Evolutionary conservation across 2,888 invertebrate genomes (phyloP).

Genomic region (Onthophagus sagittarius): DNA sequence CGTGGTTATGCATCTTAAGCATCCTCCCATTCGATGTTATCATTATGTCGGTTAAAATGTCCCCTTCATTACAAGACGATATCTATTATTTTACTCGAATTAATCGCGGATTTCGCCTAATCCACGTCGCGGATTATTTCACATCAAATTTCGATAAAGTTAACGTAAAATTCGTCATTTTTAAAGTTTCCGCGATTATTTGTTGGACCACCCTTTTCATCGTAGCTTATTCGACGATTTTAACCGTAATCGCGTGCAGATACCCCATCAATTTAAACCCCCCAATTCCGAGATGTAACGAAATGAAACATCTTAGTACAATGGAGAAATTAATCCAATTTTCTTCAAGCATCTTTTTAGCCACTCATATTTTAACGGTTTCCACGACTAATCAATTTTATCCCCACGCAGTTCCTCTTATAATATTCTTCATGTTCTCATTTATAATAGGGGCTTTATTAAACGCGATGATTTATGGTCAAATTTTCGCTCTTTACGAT

Average conservation of each 20-base stretch:
- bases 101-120: constrained; percentile 16
- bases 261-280: constrained; percentile 11
- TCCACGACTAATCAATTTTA: constrained; percentile 8
- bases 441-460: constrained; percentile 14
- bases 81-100: neutral
- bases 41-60: neutral
- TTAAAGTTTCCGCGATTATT: constrained; percentile 5
- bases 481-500: neutral
- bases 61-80: neutral
- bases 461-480: neutral
- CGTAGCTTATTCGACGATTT: neutral
- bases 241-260: neutral
- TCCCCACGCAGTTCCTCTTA: constrained; percentile 15
- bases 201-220: constrained; percentile 13
- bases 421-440: constrained; percentile 14
- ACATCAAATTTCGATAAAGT: constrained; percentile 5
- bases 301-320: neutral
- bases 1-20: constrained; percentile 15
- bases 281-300: neutral
- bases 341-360: constrained; percentile 12
- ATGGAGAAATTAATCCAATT: constrained; percentile 13
- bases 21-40: constrained; percentile 17
- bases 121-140: constrained; percentile 20
- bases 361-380: constrained; percentile 7
- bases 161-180: constrained; percentile 8